A percentile compares a stretch with the other conserved stretches of the same genome.
These are phyloP conservation scores for Eledone cirrhosa DNA, from an alignment of 2,888 invertebrate species.

Conservation along the genomic window DNA sequence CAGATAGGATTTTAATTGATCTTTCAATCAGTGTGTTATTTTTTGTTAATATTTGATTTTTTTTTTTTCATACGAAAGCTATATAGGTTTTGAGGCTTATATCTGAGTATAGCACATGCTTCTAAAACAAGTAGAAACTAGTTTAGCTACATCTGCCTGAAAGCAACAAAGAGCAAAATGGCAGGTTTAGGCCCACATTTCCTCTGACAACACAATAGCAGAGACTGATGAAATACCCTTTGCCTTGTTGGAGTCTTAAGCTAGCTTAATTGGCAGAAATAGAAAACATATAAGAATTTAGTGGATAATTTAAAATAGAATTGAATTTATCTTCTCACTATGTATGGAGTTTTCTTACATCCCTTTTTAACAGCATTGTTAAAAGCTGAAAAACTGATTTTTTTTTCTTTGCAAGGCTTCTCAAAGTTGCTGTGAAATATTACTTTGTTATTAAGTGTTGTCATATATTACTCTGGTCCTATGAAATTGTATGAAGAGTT, in stretches of 20 bases:
- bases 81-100: not conserved
- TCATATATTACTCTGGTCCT: too few species aligned
- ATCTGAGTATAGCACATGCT: not conserved
- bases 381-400: too few species aligned
- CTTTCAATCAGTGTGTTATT: not conserved
- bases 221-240: conserved; percentile 19
- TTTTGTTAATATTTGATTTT: not conserved
- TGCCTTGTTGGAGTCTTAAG: conserved; percentile 4
- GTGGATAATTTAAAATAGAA: too few species aligned
- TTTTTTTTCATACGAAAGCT: not conserved
- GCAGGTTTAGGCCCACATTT: conserved; percentile 29
- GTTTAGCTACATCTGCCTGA: conserved; percentile 29
- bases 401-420: too few species aligned
- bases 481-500: too few species aligned
- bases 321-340: too few species aligned
- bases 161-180: conserved; percentile 29
- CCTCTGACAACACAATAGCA: conserved; percentile 29
- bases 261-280: conserved; percentile 17
- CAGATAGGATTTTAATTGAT: conserved; percentile 23
- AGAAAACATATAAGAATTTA: not conserved
- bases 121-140: conserved; percentile 26
- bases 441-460: too few species aligned
- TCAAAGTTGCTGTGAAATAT: too few species aligned
- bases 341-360: too few species aligned
- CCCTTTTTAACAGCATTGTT: too few species aligned